A percentile compares a stretch with the other conserved stretches of the same genome.
Conservation (phyloP, 2,888 invertebrate genomes). For the Pandemis cinnamomeana region DNA sequence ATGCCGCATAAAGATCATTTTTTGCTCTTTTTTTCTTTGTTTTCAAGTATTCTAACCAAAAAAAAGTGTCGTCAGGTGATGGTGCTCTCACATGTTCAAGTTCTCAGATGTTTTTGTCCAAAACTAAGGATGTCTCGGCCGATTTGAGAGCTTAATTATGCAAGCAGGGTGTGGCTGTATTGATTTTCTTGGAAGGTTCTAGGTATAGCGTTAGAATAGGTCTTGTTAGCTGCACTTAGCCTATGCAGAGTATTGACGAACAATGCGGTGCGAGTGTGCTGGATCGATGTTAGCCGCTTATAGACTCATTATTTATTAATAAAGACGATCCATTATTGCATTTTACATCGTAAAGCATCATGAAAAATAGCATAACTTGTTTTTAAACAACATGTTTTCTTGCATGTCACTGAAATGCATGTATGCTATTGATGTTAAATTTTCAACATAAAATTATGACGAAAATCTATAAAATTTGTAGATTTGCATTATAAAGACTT, state of each 20-base stretch:
- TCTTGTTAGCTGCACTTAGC: slow-evolving; percentile 76
- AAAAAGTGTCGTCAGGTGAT: slow-evolving; percentile 77
- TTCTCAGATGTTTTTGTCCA: slow-evolving; percentile 65
- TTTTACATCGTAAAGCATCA: slow-evolving; percentile 7
- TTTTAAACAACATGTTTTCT: slow-evolving; percentile 33
- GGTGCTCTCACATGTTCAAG: slow-evolving; percentile 77
- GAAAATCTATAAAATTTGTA: slow-evolving; percentile 62
- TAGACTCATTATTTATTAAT: slow-evolving; percentile 20
- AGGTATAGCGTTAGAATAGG: slow-evolving; percentile 78
- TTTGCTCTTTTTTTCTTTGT: slow-evolving; percentile 76
- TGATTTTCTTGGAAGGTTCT: slow-evolving; percentile 84
- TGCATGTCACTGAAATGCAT: slow-evolving; percentile 37
- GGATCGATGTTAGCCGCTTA: slow-evolving; percentile 52
- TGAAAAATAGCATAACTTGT: slow-evolving; percentile 14
- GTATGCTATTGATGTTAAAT: slow-evolving; percentile 25
- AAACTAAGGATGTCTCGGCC: slow-evolving; percentile 57
- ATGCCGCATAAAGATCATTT: slow-evolving; percentile 60
- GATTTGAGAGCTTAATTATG: slow-evolving; percentile 74
- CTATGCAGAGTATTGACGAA: slow-evolving; percentile 63
- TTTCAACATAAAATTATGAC: slow-evolving; percentile 48
- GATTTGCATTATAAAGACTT: slow-evolving; percentile 70
- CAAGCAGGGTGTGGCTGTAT: slow-evolving; percentile 84
- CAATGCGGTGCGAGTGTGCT: slow-evolving; percentile 65
- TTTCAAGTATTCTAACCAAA: slow-evolving; percentile 82
- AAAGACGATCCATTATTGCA: slow-evolving; percentile 15